phyloP scores from a whole-genome alignment of 2,113 vertebrate genomes.

The Thamnophis sirtalis region DNA sequence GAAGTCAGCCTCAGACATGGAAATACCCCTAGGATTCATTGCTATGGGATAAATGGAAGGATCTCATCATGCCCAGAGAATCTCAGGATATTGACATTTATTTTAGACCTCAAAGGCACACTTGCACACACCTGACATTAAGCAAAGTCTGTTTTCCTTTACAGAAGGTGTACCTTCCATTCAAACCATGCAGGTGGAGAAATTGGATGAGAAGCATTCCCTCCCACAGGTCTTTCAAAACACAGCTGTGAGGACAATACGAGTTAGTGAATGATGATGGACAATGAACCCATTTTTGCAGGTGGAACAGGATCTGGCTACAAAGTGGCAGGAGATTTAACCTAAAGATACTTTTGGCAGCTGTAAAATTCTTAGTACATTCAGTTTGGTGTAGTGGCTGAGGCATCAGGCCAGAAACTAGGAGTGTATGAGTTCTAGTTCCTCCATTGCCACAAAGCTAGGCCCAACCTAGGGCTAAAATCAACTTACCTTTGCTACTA shows the following conservation, averaged over 20 bases:
- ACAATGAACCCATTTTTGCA: background rate
- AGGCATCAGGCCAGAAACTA: background rate
- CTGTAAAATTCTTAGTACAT: background rate
- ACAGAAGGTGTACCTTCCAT: background rate
- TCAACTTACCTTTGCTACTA: too few relatives aligned
- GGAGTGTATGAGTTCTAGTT: background rate
- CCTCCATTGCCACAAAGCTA: background rate
- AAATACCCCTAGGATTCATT: background rate
- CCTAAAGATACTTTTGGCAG: background rate
- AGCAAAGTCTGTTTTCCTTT: background rate
- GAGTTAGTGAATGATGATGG: background rate
- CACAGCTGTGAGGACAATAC: background rate
- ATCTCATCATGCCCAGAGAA: background rate
- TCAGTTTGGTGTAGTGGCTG: background rate
- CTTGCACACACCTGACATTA: background rate
- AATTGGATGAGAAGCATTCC: background rate
- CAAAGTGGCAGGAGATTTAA: background rate
- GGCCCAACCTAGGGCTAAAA: background rate
- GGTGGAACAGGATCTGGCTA: background rate
- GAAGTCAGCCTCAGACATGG: background rate
- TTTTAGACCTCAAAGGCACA: background rate
- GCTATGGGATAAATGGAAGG: background rate
- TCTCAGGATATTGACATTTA: background rate
- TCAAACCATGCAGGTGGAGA: background rate
- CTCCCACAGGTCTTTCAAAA: background rate